Evolutionary conservation across 2,797 vertebrate genomes (phyloP), one percentile per base, ranked within the genome.

Genomic region (Geotrypetes seraphini): DNA sequence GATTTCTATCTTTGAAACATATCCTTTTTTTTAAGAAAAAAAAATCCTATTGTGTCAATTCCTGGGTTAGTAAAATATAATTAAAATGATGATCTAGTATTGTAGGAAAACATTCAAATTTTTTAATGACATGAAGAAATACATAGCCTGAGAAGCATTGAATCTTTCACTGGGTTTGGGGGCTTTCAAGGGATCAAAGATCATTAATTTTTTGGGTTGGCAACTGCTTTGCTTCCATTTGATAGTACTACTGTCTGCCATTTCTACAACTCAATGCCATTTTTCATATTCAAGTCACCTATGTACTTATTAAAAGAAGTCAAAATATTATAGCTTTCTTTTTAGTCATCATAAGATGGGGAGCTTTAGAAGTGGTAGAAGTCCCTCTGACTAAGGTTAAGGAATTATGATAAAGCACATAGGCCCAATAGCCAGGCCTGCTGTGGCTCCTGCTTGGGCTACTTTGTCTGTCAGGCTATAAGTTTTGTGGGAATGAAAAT

Each of bases 401-500:
- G 31, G 42, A 50, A 66, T 61, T 44, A 62, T n/a, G n/a, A n/a
- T 43, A 47, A 39, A 50, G 55, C 27, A 33, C 28, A 36, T 19
- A 55, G 49, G 57, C 25, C 36, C 51, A 39, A 56, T 57, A 59
- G 39, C 23, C 51, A n/a, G n/a, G 39, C 56, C n/a, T 57, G 59
- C 39, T 22, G 46, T 64, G 32, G 22, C 29, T 37, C 47, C 33
- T 58, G 21, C 38, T 47, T 33, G 28, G 26, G 44, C 43, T 48
- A 53, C 51, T 63, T 60, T 47, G 42, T 36, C 20, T 57, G 21
- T 53, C 25, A 33, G 38, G 37, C 46, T 9, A 3, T 71, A 78
- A 78, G 46, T 75, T 80, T 62, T 51, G 58, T 68, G 81, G 76
- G 81, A 76, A 87, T 78, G 65, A 64, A 78, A 61, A 79, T 71